Percentiles rank a stretch among this genome's conserved stretches.
phyloP scores from a whole-genome alignment of 2,797 vertebrate genomes.

The Chloroceryle amazona region DNA sequence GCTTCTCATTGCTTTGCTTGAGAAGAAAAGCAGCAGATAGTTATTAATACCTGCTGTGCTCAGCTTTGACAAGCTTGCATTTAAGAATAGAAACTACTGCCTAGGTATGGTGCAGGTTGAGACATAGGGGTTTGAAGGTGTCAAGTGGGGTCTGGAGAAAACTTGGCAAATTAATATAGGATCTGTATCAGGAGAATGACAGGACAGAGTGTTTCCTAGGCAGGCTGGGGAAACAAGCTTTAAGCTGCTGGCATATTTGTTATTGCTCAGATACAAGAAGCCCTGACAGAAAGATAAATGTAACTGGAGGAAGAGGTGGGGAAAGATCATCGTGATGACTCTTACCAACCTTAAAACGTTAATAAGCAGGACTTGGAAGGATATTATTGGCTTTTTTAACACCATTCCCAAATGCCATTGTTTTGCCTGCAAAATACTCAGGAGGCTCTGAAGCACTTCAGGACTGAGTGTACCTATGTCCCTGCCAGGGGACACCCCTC shows the following conservation, averaged over 20 bases:
- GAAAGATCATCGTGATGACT: neutral
- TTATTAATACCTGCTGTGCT: conserved; percentile 57
- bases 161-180: neutral
- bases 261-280: neutral
- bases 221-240: neutral
- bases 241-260: neutral
- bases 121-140: neutral
- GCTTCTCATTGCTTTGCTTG: neutral
- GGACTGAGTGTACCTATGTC: rapidly evolving
- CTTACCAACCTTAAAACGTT: neutral
- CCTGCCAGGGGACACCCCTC: neutral
- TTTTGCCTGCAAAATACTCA: neutral
- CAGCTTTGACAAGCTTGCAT: neutral
- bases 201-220: neutral
- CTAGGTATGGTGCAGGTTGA: neutral
- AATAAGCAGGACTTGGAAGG: neutral
- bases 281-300: conserved; percentile 13
- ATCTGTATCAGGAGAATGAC: neutral
- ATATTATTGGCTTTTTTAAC: neutral
- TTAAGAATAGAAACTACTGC: neutral
- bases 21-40: conserved; percentile 30
- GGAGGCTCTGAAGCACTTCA: neutral
- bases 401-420: neutral
- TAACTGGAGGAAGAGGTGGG: neutral
- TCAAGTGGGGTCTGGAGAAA: neutral